phyloP scores from a whole-genome alignment of 2,888 invertebrate genomes.

The Lochmaea crataegi region DNA sequence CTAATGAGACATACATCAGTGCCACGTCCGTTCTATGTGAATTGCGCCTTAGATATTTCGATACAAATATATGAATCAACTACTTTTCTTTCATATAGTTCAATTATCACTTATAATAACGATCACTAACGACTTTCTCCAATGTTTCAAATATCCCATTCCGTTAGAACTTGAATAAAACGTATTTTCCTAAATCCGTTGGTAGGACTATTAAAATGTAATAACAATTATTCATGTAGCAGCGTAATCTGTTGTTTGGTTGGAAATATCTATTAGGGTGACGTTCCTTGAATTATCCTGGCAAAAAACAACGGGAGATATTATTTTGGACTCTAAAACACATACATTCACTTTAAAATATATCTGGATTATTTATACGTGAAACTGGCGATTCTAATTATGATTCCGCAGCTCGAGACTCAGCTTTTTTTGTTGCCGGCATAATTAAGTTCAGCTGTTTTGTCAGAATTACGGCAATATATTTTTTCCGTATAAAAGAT shows the following conservation, averaged over 20 bases:
- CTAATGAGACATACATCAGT: too few relatives aligned
- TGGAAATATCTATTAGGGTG: constrained; percentile 4
- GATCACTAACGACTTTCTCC: too few relatives aligned
- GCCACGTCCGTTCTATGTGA: too few relatives aligned
- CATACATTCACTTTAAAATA: constrained; percentile 32
- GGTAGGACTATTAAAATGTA: constrained; percentile 3
- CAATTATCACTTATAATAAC: too few relatives aligned
- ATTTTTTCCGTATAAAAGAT: not conserved
- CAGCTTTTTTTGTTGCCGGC: not conserved
- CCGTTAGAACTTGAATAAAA: too few relatives aligned
- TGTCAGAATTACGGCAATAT: not conserved
- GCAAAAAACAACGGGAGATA: constrained; percentile 16
- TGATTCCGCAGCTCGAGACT: not conserved
- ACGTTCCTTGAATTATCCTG: not conserved
- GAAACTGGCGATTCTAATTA: not conserved
- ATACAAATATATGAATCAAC: too few relatives aligned
- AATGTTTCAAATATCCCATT: too few relatives aligned
- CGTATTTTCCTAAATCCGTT: too few relatives aligned
- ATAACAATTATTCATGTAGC: constrained; percentile 7
- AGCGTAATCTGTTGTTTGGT: constrained; percentile 2
- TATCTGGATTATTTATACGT: constrained; percentile 4
- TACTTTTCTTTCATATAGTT: too few relatives aligned
- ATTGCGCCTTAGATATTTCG: too few relatives aligned
- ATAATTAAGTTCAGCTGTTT: not conserved
- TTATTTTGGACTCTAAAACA: constrained; percentile 32